Conservation (phyloP, 1,140 invertebrate genomes). For the Sycophaga agraensis region DNA sequence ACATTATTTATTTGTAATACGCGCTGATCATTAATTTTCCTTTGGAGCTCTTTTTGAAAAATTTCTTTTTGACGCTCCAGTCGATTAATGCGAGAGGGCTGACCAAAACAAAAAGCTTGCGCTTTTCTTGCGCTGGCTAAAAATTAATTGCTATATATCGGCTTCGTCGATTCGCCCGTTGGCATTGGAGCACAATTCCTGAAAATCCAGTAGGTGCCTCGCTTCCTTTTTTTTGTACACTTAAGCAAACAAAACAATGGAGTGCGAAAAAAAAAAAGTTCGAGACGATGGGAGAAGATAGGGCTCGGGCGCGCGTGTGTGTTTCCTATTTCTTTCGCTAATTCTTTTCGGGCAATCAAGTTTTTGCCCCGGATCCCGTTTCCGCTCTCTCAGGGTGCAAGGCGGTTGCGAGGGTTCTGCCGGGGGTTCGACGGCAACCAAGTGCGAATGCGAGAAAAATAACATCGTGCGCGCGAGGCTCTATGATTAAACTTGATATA, state of each 20-base stretch:
- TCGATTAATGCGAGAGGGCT: too few species aligned
- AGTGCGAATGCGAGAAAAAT: slow-evolving; percentile 11
- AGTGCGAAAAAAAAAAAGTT: not conserved
- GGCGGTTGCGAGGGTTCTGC: not conserved
- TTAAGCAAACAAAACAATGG: not conserved
- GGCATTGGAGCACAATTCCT: too few species aligned
- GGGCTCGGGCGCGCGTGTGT: not conserved
- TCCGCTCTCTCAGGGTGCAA: slow-evolving; percentile 1
- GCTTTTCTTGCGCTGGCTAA: too few species aligned
- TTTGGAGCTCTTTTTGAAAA: too few species aligned
- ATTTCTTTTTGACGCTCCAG: too few species aligned
- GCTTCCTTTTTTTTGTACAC: not conserved
- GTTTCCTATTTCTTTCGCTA: slow-evolving; percentile 21
- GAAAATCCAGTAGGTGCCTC: too few species aligned
- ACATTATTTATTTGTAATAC: too few species aligned
- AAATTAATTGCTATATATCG: too few species aligned
- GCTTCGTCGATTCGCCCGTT: too few species aligned
- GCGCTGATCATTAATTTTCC: too few species aligned
- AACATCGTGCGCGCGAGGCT: not conserved
- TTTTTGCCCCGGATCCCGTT: slow-evolving; percentile 17
- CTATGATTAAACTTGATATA: slow-evolving; percentile 3
- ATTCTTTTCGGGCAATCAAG: slow-evolving; percentile 30
- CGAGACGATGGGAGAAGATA: slow-evolving; percentile 9
- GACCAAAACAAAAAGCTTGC: too few species aligned
- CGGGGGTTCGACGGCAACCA: not conserved